Conservation (phyloP, 2,113 vertebrate species). For the Cryptomyrus ogoouensis region DNA sequence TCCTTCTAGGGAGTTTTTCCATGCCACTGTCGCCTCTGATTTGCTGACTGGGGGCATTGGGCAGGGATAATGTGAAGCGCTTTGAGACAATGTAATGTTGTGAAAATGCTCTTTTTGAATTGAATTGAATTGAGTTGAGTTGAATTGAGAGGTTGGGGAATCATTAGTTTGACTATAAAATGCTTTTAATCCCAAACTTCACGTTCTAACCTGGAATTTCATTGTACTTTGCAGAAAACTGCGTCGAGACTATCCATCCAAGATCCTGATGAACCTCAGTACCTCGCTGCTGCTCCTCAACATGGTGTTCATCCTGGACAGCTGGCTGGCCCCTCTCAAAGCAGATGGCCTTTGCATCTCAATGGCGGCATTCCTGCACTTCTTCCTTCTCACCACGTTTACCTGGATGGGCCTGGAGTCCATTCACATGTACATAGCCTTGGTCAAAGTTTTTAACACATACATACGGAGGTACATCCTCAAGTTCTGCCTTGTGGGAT, state of each 20-base stretch:
- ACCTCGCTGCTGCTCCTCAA: constrained; percentile 85
- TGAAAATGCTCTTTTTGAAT: neutral
- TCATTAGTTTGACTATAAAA: neutral
- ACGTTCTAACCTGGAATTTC: neutral
- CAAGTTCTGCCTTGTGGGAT: constrained; percentile 93
- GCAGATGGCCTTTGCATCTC: constrained; percentile 69
- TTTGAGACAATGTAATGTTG: neutral
- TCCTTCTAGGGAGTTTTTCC: neutral
- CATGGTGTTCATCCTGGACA: constrained; percentile 81
- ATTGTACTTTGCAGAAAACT: constrained; percentile 67
- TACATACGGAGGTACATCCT: constrained; percentile 92
- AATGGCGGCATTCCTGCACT: constrained; percentile 78
- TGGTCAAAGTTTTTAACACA: constrained; percentile 97
- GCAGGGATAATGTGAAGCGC: neutral
- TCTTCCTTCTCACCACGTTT: constrained; percentile 88
- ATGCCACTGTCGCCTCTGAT: neutral
- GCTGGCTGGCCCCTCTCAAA: constrained; percentile 79
- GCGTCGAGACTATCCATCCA: constrained; percentile 92
- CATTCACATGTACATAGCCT: constrained; percentile 95
- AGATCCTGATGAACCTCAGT: constrained; percentile 97
- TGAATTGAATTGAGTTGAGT: neutral
- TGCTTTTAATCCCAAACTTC: neutral
- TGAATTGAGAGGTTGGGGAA: neutral
- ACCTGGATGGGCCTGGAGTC: constrained; percentile 98
- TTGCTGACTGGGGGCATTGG: neutral